Evolutionary conservation across 2,113 vertebrate species (phyloP).

Genomic region (Pithys albifrons): DNA sequence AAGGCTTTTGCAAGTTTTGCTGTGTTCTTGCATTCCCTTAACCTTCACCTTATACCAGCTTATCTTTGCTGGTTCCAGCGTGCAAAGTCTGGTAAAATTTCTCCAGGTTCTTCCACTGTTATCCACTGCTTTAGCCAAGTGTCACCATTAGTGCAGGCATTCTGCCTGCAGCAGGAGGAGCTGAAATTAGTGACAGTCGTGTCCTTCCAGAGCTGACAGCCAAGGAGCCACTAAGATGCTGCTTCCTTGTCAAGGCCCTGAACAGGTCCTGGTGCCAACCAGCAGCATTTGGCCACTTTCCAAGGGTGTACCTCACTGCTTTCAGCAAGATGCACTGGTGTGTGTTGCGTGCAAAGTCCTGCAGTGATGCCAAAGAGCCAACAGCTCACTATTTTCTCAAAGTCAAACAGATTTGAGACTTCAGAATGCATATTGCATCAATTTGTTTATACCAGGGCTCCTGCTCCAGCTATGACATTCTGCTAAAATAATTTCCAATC

Average conservation of each 20-base stretch:
- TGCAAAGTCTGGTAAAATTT: not conserved
- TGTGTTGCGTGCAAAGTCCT: not conserved
- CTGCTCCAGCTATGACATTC: slow-evolving; percentile 32
- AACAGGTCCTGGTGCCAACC: not conserved
- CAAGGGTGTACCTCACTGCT: not conserved
- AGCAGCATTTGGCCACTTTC: not conserved
- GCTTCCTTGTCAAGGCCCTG: not conserved
- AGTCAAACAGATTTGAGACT: not conserved
- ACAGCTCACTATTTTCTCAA: not conserved
- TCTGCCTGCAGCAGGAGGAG: not conserved
- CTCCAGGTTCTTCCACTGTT: not conserved
- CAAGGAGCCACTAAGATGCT: not conserved
- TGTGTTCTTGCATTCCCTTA: not conserved
- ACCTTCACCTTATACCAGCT: not conserved
- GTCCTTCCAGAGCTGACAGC: not conserved
- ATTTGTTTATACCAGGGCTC: not conserved
- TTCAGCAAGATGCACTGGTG: not conserved
- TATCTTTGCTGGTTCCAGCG: fast-evolving
- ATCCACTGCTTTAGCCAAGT: fast-evolving
- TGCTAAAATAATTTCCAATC: slow-evolving; percentile 64
- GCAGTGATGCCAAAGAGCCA: not conserved
- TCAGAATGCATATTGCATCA: not conserved
- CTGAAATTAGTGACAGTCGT: fast-evolving
- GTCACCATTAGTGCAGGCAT: not conserved
- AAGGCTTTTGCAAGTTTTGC: not conserved